These are phyloP conservation scores for Oryzias javanicus DNA, from an alignment of 2,113 vertebrate species.

Conservation along the genomic window DNA sequence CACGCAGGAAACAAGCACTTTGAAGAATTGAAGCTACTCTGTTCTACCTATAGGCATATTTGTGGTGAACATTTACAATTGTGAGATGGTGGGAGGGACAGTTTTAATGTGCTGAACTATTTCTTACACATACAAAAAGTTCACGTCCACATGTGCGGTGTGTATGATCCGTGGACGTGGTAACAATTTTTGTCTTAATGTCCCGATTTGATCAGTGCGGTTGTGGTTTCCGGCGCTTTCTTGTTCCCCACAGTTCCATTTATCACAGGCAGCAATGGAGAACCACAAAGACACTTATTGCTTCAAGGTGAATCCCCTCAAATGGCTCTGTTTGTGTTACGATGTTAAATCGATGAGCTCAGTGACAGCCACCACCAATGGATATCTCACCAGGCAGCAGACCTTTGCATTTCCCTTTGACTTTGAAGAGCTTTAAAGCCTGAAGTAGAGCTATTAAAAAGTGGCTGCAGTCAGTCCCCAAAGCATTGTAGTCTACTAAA, in stretches of 20 bases:
- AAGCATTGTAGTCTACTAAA: background rate
- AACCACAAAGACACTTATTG: conserved; percentile 46
- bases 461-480: background rate
- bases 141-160: background rate
- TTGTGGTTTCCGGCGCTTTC: conserved; percentile 46
- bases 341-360: conserved; percentile 66
- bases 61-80: background rate
- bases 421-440: conserved; percentile 18
- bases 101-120: background rate
- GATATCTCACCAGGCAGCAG: conserved; percentile 32
- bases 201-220: conserved; percentile 44
- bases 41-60: no score
- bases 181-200: conserved; percentile 54
- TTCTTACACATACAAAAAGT: background rate
- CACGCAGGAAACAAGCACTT: background rate
- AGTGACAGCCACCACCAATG: conserved; percentile 52
- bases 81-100: background rate
- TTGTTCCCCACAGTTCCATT: conserved; percentile 55
- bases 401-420: conserved; percentile 27
- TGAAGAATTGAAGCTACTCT: no score
- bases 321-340: conserved; percentile 66
- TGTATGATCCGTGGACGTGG: background rate
- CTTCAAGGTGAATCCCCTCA: conserved; percentile 68
- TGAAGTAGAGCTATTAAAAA: conserved; percentile 18
- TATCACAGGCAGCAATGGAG: conserved; percentile 59